Conservation (phyloP, 2,797 vertebrate species). For the Sebastes kiyomatsui region DNA sequence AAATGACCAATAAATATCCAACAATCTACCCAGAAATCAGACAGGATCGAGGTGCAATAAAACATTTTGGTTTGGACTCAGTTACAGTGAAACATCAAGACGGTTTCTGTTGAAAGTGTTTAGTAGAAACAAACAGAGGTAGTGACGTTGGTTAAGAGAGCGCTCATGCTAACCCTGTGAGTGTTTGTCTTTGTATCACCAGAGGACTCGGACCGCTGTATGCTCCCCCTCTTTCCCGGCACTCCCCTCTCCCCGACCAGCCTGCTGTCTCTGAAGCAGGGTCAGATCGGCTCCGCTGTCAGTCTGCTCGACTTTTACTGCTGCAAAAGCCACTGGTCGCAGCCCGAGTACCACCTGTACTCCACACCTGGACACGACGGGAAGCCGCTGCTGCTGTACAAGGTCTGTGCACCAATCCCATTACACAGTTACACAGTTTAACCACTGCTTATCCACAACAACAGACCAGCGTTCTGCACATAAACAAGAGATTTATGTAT, state of each 20-base stretch:
- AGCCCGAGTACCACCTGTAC: slow-evolving; percentile 92
- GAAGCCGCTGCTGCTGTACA: slow-evolving; percentile 62
- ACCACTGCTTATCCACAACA: too few relatives aligned
- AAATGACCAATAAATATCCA: too few relatives aligned
- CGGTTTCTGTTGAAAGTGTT: too few relatives aligned
- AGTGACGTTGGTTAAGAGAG: too few relatives aligned
- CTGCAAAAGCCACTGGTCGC: slow-evolving; percentile 88
- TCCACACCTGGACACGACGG: slow-evolving; percentile 82
- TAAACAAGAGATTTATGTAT: too few relatives aligned
- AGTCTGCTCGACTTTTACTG: slow-evolving; percentile 92
- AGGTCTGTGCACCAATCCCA: slow-evolving; percentile 42
- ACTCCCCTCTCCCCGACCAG: slow-evolving; percentile 86
- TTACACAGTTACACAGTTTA: too few relatives aligned
- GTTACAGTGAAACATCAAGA: too few relatives aligned
- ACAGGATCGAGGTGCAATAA: too few relatives aligned
- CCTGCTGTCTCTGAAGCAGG: slow-evolving; percentile 87
- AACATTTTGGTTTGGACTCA: too few relatives aligned
- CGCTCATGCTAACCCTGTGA: not conserved
- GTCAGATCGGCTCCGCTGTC: slow-evolving; percentile 89
- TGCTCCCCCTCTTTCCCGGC: slow-evolving; percentile 86
- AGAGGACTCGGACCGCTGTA: slow-evolving; percentile 79
- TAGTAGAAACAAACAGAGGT: too few relatives aligned
- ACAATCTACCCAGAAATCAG: rapidly evolving
- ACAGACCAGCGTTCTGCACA: too few relatives aligned
- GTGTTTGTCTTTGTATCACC: not conserved